Base-by-base conservation (phyloP, 2,797 vertebrate species). In the Danio tinwini region DNA sequence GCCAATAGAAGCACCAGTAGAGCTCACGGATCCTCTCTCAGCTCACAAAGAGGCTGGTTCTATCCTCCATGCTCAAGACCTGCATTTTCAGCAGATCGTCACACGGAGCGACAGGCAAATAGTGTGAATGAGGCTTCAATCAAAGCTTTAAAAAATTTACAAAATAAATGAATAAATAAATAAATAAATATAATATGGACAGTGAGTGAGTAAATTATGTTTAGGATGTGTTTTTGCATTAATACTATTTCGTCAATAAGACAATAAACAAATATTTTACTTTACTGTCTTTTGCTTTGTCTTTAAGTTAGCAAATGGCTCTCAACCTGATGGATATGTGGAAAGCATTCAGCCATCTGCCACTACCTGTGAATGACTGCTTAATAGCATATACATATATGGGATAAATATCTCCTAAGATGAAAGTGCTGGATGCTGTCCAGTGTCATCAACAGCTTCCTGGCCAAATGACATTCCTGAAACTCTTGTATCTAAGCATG, bases 291-390 rank as follows among this genome's bases (percentile, higher is more conserved):
- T 29, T 29, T 29, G 3, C 19, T 53, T 29, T 76, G 29, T 61
- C 40, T 58, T 56, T 44, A 58, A 13, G 47, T 47, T 16, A 59
- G n/a, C 39, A 40, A 76, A 67, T 62, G 12, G 37, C 53, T 75
- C 39, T 74, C 21, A 50, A 19, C 7, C 14, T 69, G 64, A 85
- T 52, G 42, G 6, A 79, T 84, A 65, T 65, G 55, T 29, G 39
- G 21, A 61, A 64, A 50, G 52, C 37, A 67, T 47, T 55, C 29
- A 69, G 74, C 78, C 78, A 85, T 86, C 84, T 82, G 81, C 61
- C 76, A 86, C 83, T 80, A 88, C 82, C 80, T 68, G 68, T 85
- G 82, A 86, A 84, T 87, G 82, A 67, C 82, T 83, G 21, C 0
- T 59, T 67, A 71, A 89, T 89, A 76, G 52, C 78, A 74, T 83